Evolutionary conservation across 2,113 vertebrate species (phyloP).

Genomic region (Sardina pilchardus): DNA sequence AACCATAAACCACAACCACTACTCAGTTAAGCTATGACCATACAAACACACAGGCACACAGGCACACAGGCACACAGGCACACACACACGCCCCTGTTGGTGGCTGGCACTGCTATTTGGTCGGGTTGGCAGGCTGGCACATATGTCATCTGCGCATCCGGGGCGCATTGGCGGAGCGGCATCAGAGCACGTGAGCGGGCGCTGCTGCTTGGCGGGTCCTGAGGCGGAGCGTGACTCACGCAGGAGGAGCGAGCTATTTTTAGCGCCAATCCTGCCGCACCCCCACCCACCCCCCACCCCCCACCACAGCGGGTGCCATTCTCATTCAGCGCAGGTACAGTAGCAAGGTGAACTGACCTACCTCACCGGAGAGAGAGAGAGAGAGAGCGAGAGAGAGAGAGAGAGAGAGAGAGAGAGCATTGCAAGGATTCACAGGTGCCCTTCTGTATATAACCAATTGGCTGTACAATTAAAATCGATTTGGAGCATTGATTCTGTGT

Average conservation of each 20-base stretch:
- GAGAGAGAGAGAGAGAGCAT: background rate
- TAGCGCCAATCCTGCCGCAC: conserved; percentile 12
- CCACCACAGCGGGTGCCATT: conserved; percentile 34
- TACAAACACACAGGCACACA: background rate
- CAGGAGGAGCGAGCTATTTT: conserved; percentile 45
- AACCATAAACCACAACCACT: background rate
- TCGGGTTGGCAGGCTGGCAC: background rate
- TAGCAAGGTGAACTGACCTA: conserved; percentile 25
- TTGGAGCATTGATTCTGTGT: background rate
- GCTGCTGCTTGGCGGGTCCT: background rate
- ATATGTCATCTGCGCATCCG: background rate
- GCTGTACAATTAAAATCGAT: background rate
- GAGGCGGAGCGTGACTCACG: conserved; percentile 33
- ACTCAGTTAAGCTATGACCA: background rate
- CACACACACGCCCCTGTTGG: background rate
- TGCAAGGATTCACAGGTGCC: background rate
- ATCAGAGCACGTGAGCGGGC: background rate
- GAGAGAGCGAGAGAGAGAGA: background rate
- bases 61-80: background rate
- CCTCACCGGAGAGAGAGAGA: background rate
- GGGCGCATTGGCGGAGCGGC: background rate
- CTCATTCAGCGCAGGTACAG: conserved; percentile 39
- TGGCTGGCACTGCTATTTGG: background rate
- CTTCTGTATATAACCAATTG: background rate
- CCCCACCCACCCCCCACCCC: conserved; percentile 11